Percentiles rank a stretch among this genome's conserved stretches.
Evolutionary conservation across 2,797 vertebrate species (phyloP).

Genomic region (Rhinogobio ventralis): DNA sequence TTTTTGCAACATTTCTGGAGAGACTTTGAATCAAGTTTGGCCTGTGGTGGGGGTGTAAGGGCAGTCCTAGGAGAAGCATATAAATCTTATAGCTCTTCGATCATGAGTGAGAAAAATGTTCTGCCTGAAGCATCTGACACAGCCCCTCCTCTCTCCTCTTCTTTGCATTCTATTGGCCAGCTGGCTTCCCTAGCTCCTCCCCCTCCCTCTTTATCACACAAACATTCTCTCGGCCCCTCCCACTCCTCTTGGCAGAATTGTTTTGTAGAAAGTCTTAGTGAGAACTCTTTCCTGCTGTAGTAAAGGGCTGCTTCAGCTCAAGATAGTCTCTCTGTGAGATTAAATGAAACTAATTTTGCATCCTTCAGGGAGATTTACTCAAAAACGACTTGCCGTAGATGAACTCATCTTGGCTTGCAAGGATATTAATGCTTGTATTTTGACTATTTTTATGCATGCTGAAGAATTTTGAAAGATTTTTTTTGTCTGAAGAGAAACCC

Average conservation of each 20-base stretch:
- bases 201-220: slow-evolving; percentile 72
- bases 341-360: background rate
- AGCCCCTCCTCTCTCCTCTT: slow-evolving; percentile 34
- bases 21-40: background rate
- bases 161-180: slow-evolving; percentile 39
- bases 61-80: background rate
- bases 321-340: background rate
- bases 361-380: background rate
- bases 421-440: background rate
- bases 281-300: slow-evolving; percentile 21
- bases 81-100: slow-evolving; percentile 33
- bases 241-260: slow-evolving; percentile 55
- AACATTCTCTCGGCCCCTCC: slow-evolving; percentile 47
- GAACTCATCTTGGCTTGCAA: background rate
- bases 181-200: background rate
- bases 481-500: background rate
- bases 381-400: background rate
- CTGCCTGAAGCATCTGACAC: slow-evolving; percentile 22
- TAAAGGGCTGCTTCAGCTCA: slow-evolving; percentile 3
- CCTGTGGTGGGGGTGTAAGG: background rate
- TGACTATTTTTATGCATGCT: background rate
- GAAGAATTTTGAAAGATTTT: background rate
- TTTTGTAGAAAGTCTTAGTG: slow-evolving; percentile 59
- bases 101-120: slow-evolving; percentile 35
- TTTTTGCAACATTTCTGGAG: background rate